phyloP scores from a whole-genome alignment of 1,140 invertebrate genomes.

The Sogatella furcifera region DNA sequence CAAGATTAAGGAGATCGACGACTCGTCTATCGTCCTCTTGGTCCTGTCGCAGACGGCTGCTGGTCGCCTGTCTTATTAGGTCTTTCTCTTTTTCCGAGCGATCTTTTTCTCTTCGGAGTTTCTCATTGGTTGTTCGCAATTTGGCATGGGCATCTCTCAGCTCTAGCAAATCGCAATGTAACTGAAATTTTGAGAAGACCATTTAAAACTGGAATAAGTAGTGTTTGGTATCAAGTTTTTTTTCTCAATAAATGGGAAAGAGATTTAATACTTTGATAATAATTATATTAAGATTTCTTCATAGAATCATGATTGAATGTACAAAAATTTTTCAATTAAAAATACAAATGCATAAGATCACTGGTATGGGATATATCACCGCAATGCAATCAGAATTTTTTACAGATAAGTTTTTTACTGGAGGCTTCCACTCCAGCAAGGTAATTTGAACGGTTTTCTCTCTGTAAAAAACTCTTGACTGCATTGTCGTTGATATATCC shows the following conservation, averaged over 20 bases:
- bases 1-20: slow-evolving; percentile 51
- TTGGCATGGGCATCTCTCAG: slow-evolving; percentile 84
- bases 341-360: too few relatives aligned
- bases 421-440: too few relatives aligned
- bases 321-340: too few relatives aligned
- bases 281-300: too few relatives aligned
- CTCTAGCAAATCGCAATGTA: slow-evolving; percentile 80
- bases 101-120: slow-evolving; percentile 76
- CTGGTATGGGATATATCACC: too few relatives aligned
- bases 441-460: too few relatives aligned
- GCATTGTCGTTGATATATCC: too few relatives aligned
- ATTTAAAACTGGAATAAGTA: background rate
- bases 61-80: slow-evolving; percentile 40
- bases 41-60: slow-evolving; percentile 40
- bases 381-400: too few relatives aligned
- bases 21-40: slow-evolving; percentile 53
- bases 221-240: too few relatives aligned
- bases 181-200: slow-evolving; percentile 33
- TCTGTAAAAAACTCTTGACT: too few relatives aligned
- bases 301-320: too few relatives aligned
- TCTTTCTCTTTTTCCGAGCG: slow-evolving; percentile 73
- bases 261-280: background rate
- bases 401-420: too few relatives aligned
- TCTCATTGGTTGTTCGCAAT: slow-evolving; percentile 82
- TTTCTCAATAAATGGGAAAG: background rate